These are phyloP conservation scores for Danio jaintianensis DNA, from an alignment of 2,797 vertebrate species.

Conservation along the genomic window DNA sequence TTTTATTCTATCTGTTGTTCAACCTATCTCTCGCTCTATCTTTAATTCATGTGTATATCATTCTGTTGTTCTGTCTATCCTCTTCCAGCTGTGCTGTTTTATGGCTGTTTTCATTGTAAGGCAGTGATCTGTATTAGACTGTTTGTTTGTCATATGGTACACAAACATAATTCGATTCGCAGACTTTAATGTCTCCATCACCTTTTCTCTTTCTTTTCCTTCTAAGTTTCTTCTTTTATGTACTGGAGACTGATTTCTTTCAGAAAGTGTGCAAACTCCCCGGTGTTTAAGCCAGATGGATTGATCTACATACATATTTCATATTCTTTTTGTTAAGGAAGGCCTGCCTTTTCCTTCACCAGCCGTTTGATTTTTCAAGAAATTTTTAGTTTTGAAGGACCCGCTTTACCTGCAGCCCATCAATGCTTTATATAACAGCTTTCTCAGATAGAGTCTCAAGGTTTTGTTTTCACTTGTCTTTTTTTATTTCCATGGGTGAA, in stretches of 20 bases:
- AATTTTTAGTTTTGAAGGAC: constrained; percentile 6
- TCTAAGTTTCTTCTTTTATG: constrained; percentile 19
- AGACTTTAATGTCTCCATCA: neutral
- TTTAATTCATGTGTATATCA: too few relatives aligned
- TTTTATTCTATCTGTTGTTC: too few relatives aligned
- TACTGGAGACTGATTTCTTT: constrained; percentile 67
- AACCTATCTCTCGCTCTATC: too few relatives aligned
- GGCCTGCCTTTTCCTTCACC: constrained; percentile 46
- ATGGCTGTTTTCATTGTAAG: neutral
- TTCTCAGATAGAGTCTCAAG: neutral
- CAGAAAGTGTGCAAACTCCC: constrained; percentile 71
- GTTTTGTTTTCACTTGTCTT: constrained; percentile 9
- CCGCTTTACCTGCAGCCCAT: neutral
- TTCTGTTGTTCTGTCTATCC: too few relatives aligned
- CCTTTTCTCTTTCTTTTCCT: constrained; percentile 32
- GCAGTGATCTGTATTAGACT: constrained; percentile 9
- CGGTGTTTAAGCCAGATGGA: constrained; percentile 70
- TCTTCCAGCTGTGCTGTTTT: neutral
- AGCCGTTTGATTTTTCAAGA: constrained; percentile 43
- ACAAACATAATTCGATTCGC: constrained; percentile 3
- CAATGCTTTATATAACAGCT: neutral
- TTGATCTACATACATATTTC: constrained; percentile 80
- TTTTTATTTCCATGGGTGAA: neutral
- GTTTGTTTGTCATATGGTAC: constrained; percentile 20
- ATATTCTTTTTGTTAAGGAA: constrained; percentile 70